A percentile compares a stretch with the other conserved stretches of the same genome.
These are phyloP conservation scores for Hippotragus niger DNA, from an alignment of 2,113 vertebrate species.

Conservation along the genomic window DNA sequence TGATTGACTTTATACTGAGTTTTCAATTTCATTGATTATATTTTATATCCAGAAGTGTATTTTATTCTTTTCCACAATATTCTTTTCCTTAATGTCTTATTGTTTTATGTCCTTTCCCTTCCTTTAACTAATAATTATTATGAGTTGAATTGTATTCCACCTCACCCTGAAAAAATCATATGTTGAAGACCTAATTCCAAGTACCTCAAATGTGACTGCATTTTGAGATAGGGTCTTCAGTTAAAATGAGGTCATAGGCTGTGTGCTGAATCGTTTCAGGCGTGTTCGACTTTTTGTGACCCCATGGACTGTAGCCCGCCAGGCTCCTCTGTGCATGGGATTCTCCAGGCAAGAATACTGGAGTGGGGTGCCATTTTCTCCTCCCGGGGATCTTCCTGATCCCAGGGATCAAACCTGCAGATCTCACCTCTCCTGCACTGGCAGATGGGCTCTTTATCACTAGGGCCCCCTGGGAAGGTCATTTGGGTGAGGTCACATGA, in stretches of 20 bases:
- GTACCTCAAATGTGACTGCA: not conserved
- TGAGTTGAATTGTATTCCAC: not conserved
- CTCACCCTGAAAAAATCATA: not conserved
- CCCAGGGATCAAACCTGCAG: not conserved
- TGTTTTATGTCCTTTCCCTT: not conserved
- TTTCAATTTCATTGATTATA: not conserved
- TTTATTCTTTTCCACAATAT: not conserved
- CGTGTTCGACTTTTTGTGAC: rapidly evolving
- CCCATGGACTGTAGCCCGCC: not conserved
- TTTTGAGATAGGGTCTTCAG: not conserved
- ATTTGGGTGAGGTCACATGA: not conserved
- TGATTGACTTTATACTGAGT: too few relatives aligned
- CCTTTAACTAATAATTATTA: not conserved
- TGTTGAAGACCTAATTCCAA: not conserved
- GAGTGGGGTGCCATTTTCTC: not conserved
- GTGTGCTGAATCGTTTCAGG: not conserved
- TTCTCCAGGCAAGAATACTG: not conserved
- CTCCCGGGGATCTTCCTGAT: not conserved
- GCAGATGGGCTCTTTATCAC: not conserved
- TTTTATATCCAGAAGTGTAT: not conserved
- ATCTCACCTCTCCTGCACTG: not conserved
- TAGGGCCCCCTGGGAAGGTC: not conserved
- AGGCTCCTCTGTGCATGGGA: not conserved
- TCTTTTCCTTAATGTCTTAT: not conserved
- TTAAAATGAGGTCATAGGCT: not conserved